Conservation (phyloP, 2,113 vertebrate species). For the Oryzias celebensis region DNA sequence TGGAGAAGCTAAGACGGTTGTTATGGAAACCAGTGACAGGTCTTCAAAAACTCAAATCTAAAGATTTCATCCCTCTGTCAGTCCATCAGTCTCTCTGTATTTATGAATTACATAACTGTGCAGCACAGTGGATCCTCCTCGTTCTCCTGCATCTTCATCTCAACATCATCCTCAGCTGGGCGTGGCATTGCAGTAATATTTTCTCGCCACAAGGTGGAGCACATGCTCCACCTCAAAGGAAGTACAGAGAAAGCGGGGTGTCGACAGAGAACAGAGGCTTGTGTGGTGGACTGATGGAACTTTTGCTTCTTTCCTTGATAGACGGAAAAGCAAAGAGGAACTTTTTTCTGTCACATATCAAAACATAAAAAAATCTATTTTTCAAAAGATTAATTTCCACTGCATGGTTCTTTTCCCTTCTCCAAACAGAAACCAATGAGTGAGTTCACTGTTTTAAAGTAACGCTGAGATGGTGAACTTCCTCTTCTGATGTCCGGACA, state of each 20-base stretch:
- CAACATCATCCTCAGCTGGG: conserved; percentile 24
- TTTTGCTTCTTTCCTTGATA: neutral
- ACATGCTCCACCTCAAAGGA: conserved; percentile 29
- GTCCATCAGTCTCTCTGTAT: conserved; percentile 20
- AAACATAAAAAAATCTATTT: no score
- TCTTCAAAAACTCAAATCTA: conserved; percentile 15
- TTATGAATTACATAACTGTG: neutral
- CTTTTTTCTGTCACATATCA: no score
- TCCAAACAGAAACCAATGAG: neutral
- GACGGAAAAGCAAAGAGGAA: no score
- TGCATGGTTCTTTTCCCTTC: no score
- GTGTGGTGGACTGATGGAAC: neutral
- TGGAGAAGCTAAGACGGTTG: conserved; percentile 30
- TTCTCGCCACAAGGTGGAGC: conserved; percentile 48
- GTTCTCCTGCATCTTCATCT: conserved; percentile 5
- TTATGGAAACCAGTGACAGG: conserved; percentile 34
- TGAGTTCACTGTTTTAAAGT: neutral
- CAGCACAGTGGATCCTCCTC: no score
- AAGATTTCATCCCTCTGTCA: conserved; percentile 3
- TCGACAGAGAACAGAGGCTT: neutral
- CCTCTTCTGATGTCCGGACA: conserved; percentile 14
- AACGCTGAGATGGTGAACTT: conserved; percentile 7
- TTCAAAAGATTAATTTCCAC: no score
- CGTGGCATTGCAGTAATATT: conserved; percentile 46
- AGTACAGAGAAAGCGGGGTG: neutral